Evolutionary conservation across 2,888 invertebrate species (phyloP).

Genomic region (Caenorhabditis auriculariae): DNA sequence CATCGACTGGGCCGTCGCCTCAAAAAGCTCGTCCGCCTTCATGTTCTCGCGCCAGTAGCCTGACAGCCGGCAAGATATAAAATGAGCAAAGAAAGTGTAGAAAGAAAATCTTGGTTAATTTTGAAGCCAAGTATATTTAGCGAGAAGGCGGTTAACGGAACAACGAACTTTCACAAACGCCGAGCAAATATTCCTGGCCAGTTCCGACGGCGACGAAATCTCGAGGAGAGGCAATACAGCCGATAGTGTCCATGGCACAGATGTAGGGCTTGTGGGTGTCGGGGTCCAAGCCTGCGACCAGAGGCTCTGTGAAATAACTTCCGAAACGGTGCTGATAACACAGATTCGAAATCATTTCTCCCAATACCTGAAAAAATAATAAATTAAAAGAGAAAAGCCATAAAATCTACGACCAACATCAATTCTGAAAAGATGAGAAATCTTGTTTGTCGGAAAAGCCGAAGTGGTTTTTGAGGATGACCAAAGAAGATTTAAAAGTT

Average conservation of each 20-base stretch:
- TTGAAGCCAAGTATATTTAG: not conserved
- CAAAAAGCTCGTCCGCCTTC: constrained; percentile 88
- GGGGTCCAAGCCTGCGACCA: constrained; percentile 89
- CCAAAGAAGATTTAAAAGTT: too few relatives aligned
- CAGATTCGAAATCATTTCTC: constrained; percentile 89
- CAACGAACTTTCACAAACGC: constrained; percentile 81
- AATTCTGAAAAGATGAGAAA: too few relatives aligned
- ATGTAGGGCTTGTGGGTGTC: constrained; percentile 72
- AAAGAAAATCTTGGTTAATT: constrained; percentile 69
- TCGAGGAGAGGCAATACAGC: constrained; percentile 71
- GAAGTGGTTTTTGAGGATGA: too few relatives aligned
- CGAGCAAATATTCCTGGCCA: constrained; percentile 71
- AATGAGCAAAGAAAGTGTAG: constrained; percentile 71
- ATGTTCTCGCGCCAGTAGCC: constrained; percentile 61
- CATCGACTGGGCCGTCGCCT: constrained; percentile 89
- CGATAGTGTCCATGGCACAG: constrained; percentile 90
- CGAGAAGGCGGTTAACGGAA: constrained; percentile 61
- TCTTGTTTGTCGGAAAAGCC: too few relatives aligned
- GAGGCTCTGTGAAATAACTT: constrained; percentile 94
- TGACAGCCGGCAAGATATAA: constrained; percentile 15
- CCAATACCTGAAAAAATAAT: constrained; percentile 71
- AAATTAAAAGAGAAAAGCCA: not conserved
- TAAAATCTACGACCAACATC: not conserved
- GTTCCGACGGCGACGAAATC: constrained; percentile 99
- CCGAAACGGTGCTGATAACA: constrained; percentile 92